Evolutionary conservation across 2,113 vertebrate species (phyloP).

Genomic region (Dicrurus megarhynchus): DNA sequence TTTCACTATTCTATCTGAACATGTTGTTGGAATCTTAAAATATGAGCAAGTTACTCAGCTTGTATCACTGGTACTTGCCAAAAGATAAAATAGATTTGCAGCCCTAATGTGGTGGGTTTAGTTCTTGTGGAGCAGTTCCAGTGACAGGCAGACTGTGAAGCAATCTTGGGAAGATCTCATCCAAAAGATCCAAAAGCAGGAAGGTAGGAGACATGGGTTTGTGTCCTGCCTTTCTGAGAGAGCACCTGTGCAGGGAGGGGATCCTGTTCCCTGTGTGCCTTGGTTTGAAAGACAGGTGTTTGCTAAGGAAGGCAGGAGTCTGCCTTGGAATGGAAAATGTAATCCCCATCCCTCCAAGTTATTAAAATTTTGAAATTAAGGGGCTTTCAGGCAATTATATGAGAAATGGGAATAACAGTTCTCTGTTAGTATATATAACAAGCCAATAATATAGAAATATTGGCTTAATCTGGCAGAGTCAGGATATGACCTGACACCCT

Average conservation of each 20-base stretch:
- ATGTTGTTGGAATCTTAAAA: background rate
- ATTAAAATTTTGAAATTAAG: background rate
- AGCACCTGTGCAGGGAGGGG: background rate
- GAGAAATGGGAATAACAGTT: background rate
- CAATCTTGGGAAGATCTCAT: background rate
- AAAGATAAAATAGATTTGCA: background rate
- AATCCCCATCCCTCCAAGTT: background rate
- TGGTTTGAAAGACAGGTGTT: background rate
- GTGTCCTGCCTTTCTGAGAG: background rate
- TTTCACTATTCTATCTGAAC: background rate
- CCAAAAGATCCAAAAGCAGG: background rate
- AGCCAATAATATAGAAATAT: background rate
- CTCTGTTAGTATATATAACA: background rate
- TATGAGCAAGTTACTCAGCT: background rate
- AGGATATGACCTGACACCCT: background rate
- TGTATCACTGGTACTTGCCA: background rate
- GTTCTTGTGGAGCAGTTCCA: background rate
- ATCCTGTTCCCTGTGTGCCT: background rate
- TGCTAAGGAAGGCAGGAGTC: background rate
- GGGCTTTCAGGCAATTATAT: background rate
- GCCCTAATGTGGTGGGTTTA: background rate
- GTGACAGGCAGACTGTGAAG: background rate
- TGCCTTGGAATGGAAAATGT: background rate
- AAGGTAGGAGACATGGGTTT: background rate
- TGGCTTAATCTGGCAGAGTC: background rate